Percentiles rank a stretch among this genome's conserved stretches.
Conservation (phyloP, 2,888 invertebrate species). For the Xylophagus ater region DNA sequence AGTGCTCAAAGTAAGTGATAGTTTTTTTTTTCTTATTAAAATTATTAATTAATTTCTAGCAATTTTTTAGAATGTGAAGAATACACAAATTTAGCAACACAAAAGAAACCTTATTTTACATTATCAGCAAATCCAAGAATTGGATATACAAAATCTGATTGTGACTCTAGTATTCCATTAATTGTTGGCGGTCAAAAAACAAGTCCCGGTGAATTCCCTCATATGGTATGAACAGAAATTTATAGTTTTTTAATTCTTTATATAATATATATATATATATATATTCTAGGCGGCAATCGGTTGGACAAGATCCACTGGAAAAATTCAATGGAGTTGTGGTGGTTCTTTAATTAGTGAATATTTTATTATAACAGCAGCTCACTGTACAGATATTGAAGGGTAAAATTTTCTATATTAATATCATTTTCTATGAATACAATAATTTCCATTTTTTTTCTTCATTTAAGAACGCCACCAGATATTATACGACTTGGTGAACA, state of each 20-base stretch:
- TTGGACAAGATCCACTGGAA: not conserved
- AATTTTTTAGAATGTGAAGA: conserved; percentile 41
- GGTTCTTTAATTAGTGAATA: conserved; percentile 34
- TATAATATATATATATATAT: not conserved
- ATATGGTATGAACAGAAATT: conserved; percentile 8
- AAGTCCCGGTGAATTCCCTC: conserved; percentile 7
- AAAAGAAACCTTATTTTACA: no score
- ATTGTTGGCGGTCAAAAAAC: conserved; percentile 7
- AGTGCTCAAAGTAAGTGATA: conserved; percentile 30
- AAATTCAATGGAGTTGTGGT: conserved; percentile 12
- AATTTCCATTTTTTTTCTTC: not conserved
- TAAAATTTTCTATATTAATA: conserved; percentile 12
- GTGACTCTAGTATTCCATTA: no score
- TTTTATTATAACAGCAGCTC: conserved; percentile 47
- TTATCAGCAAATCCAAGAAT: no score
- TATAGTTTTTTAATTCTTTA: not conserved
- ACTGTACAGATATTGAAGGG: conserved; percentile 38
- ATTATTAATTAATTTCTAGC: not conserved
- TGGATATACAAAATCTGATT: no score
- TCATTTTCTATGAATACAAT: conserved; percentile 9
- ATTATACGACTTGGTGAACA: conserved; percentile 44
- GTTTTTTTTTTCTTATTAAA: not conserved
- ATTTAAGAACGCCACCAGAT: conserved; percentile 39
- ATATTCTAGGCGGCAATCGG: conserved; percentile 16
- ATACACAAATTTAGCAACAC: conserved; percentile 38